Conservation (phyloP, 2,888 invertebrate genomes). For the Mythimna ferrago region DNA sequence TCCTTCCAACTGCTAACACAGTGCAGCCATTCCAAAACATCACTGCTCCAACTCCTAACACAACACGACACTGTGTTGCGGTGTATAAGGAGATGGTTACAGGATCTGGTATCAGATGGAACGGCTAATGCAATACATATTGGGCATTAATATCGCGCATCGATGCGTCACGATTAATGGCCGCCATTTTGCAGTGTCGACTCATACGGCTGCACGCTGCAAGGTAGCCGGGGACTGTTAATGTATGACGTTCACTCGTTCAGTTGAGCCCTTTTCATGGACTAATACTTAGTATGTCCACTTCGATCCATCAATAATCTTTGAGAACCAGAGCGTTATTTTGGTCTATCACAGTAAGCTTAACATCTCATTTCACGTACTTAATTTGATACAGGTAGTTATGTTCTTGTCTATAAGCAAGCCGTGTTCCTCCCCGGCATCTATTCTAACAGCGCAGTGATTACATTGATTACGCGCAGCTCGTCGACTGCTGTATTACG, state of each 20-base stretch:
- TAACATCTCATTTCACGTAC: neutral
- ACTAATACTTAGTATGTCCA: constrained; percentile 3
- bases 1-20: constrained; percentile 48
- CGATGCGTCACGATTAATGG: constrained; percentile 56
- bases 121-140: constrained; percentile 63
- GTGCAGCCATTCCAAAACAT: neutral
- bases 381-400: neutral
- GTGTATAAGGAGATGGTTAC: neutral
- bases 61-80: constrained; percentile 33
- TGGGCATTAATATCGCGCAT: constrained; percentile 61
- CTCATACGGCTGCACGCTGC: neutral
- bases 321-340: neutral
- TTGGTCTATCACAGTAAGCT: neutral
- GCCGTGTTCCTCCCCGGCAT: neutral
- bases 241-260: neutral
- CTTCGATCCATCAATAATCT: neutral
- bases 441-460: constrained; percentile 2
- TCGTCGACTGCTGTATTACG: constrained; percentile 28
- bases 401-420: neutral
- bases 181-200: constrained; percentile 57
- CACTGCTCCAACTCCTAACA: neutral
- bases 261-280: neutral
- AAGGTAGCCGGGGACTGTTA: neutral
- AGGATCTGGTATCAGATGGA: constrained; percentile 52
- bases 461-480: constrained; percentile 20